Evolutionary conservation across 2,113 vertebrate genomes (phyloP).

Genomic region (Setophaga coronata): DNA sequence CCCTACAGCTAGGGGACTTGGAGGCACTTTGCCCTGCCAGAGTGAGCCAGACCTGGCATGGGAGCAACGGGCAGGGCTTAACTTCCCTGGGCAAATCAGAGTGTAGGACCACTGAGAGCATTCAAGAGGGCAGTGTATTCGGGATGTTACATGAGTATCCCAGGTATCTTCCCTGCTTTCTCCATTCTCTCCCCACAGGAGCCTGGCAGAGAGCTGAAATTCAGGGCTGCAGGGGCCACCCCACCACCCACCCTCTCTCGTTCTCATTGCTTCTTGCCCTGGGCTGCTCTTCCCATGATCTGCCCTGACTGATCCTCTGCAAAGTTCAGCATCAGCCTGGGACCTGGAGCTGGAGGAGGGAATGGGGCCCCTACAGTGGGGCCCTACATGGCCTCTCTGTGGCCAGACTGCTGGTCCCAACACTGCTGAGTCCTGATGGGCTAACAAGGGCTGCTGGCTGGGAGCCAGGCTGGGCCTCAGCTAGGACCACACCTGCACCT

Average conservation of each 20-base stretch:
- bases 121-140: background rate
- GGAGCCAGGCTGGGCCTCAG: background rate
- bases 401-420: background rate
- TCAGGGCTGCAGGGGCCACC: background rate
- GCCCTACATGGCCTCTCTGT: background rate
- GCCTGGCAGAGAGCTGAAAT: background rate
- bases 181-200: rapidly evolving
- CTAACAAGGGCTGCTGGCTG: background rate
- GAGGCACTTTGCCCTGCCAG: background rate
- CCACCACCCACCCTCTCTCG: rapidly evolving
- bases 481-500: background rate
- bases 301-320: background rate
- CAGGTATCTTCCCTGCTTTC: background rate
- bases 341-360: rapidly evolving
- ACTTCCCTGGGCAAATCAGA: background rate
- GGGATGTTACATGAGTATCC: background rate
- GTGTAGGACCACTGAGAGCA: background rate
- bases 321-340: background rate
- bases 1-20: background rate
- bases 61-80: background rate
- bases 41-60: background rate
- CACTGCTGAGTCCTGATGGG: background rate
- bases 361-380: too few relatives aligned
- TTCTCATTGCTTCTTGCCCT: background rate
- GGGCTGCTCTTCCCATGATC: background rate